phyloP scores from a whole-genome alignment of 2,888 invertebrate genomes.

The Macrosiphum euphorbiae region DNA sequence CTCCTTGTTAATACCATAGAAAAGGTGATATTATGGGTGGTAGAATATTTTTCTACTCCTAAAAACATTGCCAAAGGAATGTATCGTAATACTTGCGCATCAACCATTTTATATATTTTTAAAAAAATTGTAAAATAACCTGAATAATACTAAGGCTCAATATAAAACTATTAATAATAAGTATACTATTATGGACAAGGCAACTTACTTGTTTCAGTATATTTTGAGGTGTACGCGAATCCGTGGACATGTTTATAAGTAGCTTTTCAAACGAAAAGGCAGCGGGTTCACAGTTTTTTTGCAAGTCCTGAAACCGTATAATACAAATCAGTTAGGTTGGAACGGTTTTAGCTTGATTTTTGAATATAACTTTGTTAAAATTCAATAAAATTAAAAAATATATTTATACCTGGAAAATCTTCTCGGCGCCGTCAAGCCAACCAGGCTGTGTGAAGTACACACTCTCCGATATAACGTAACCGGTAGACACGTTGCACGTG shows the following conservation, averaged over 20 bases:
- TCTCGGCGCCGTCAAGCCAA: conserved; percentile 82
- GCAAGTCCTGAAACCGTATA: conserved; percentile 76
- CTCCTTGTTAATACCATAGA: too few relatives aligned
- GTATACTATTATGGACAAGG: neutral
- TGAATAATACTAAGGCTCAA: neutral
- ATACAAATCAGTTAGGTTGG: neutral
- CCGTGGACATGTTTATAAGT: conserved; percentile 81
- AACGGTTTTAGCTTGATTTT: neutral
- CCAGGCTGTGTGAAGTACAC: conserved; percentile 88
- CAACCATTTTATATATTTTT: too few relatives aligned
- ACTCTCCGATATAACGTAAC: conserved; percentile 91
- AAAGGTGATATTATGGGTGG: too few relatives aligned
- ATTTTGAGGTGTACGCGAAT: conserved; percentile 76
- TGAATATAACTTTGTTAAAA: too few relatives aligned
- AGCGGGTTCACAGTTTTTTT: conserved; percentile 88
- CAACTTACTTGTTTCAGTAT: conserved; percentile 75
- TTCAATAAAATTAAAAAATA: neutral
- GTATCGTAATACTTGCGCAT: too few relatives aligned
- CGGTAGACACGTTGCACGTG: conserved; percentile 89
- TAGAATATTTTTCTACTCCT: too few relatives aligned
- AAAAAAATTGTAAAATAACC: too few relatives aligned
- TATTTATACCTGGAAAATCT: conserved; percentile 78
- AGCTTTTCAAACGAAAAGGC: conserved; percentile 90
- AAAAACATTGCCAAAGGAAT: too few relatives aligned
- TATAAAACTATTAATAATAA: neutral